Evolutionary conservation across 2,797 vertebrate genomes (phyloP), one percentile per base, ranked within the genome.

Genomic region (Mormyrus hasselquistii): DNA sequence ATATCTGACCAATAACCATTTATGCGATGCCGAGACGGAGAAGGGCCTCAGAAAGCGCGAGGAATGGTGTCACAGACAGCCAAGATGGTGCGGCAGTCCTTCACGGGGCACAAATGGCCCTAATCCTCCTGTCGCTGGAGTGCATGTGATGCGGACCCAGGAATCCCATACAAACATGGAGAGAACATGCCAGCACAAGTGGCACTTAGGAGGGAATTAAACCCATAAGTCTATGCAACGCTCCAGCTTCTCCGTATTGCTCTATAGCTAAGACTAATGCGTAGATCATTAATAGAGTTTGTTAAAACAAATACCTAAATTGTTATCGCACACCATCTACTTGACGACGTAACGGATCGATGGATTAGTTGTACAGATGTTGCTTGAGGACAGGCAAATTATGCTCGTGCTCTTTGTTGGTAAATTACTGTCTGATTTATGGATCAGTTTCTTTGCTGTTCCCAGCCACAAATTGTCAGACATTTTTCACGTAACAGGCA

Each of bases 361-460:
- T 84, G 79, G n/a, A 84, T 84, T 84, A 47, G 49, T 47, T 50
- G 79, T 84, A 83, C 2, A 84, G 9, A 50, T 50, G n/a, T 25
- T 47, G 79, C 8, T 84, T 22, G 3, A 2, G 44, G 41, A 84
- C 41, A 50, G 7, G 22, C 16, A 84, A 47, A 84, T 49, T 84
- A 22, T 84, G 41, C 47, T 90, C 91, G 53, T 90, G 55, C 82
- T 82, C 62, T 84, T 88, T 90, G 85, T 79, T 50, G 89, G 55
- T 91, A 90, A 90, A 91, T 89, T 89, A 52, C 62, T 34, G 14
- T 88, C 88, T 86, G 90, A 91, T 91, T 88, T 90, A 89, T 62
- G 79, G 87, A 91, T 87, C 88, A 88, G 83, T 79, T 91, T 76
- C 57, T 90, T 88, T 34, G 50, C 53, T 62, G 90, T 92, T 92